Evolutionary conservation across 2,888 invertebrate species (phyloP), one percentile per base, ranked within the genome.

Genomic region (Eledona agricola): DNA sequence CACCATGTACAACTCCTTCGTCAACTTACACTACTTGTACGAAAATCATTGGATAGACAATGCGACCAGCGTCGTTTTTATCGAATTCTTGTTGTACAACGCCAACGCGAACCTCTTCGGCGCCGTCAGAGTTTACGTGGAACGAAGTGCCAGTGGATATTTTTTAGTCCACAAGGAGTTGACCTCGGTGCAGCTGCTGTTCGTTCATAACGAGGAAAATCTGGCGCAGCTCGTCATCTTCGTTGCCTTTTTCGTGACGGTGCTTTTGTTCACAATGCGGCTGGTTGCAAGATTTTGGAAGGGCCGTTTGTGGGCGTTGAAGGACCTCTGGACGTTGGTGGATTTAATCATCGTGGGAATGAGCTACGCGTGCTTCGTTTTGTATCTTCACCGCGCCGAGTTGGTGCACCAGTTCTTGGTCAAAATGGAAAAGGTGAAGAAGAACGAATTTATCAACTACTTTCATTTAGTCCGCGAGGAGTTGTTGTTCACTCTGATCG

Each of bases 401-500:
- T 28, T 55, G 7, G 64, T 67, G 2, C 52, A 55, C 9, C 4
- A 12, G 1, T 63, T 68, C 12, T 22, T 70, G 26, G 26, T 42
- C 3, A 37, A 34, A 25, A 20, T 68, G 3, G 64, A 66, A 55
- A 43, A 35, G 5, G 51, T 59, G 5, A 65, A 62, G 29, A 62
- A 68, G 26, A 72, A 71, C 29, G 60, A 69, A 34, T 71, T 71
- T 47, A 59, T 72, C 6, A 65, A 63, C 38, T 72, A 71, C 57
- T 67, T 66, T 42, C 43, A 62, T 15, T 52, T 70, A 3, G 61
- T 71, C 22, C 51, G 47, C 12, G 53, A 62, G 3, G 68, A 71
- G 11, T 46, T 40, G 2, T 20, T 52, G n/a, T 55, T 71, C 7
- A 65, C 61, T 1, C 11, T 62, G 0, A 25, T 67, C 3, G 62